phyloP scores from a whole-genome alignment of 2,888 invertebrate species.

The Neelides folsomi region DNA sequence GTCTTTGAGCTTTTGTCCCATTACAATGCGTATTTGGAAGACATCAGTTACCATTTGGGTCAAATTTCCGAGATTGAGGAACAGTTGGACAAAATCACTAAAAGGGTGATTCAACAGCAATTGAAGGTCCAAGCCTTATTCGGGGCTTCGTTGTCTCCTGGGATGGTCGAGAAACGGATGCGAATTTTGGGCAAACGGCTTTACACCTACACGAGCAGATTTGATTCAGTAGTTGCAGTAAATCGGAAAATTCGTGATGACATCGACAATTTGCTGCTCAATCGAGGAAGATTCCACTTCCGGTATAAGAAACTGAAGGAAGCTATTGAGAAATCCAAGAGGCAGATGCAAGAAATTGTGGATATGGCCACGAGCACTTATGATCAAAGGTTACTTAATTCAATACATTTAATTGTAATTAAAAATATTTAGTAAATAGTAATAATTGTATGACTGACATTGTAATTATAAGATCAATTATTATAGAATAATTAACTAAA shows the following conservation, averaged over 20 bases:
- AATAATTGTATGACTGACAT: no score
- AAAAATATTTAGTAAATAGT: no score
- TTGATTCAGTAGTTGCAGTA: slow-evolving; percentile 41
- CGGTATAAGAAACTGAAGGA: slow-evolving; percentile 64
- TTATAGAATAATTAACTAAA: no score
- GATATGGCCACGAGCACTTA: slow-evolving; percentile 79
- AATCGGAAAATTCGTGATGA: slow-evolving; percentile 59
- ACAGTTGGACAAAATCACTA: slow-evolving; percentile 24
- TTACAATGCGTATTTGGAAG: slow-evolving; percentile 14
- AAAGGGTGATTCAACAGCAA: slow-evolving; percentile 19
- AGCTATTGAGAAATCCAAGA: slow-evolving; percentile 62
- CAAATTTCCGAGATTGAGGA: slow-evolving; percentile 21
- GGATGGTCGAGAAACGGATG: slow-evolving; percentile 9
- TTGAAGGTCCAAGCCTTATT: slow-evolving; percentile 17
- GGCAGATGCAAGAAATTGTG: slow-evolving; percentile 68
- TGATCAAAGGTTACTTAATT: slow-evolving; percentile 64
- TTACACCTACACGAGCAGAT: slow-evolving; percentile 17
- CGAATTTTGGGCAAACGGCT: slow-evolving; percentile 20
- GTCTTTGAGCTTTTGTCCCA: slow-evolving; percentile 13
- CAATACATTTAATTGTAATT: slow-evolving; percentile 20
- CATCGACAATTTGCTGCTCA: slow-evolving; percentile 67
- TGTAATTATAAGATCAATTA: no score
- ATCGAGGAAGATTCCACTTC: slow-evolving; percentile 67
- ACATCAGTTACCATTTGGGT: slow-evolving; percentile 16
- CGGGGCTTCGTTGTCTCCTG: slow-evolving; percentile 13